Base-by-base conservation (phyloP, 2,888 invertebrate genomes). In the Allophyes oxyacanthae region DNA sequence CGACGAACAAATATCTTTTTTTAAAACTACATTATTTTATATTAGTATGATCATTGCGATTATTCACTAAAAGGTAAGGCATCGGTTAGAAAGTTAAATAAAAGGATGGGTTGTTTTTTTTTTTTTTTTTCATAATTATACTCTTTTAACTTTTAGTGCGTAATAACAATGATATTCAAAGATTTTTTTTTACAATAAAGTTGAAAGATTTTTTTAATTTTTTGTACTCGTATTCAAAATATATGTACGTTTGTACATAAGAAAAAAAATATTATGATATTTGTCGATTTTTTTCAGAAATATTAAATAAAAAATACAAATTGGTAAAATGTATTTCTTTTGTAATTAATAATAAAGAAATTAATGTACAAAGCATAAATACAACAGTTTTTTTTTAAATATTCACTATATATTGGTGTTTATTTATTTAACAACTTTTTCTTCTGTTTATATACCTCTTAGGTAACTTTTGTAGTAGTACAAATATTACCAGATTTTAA, bases 211-310 rank as follows among this genome's bases (percentile, higher is more conserved):
- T 50, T 50, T 56, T 26, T 53, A 36, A 14, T 32, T 33, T 62
- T 72, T 72, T 73, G 72, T 72, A 72, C 71, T 74, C 25, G 8
- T 55, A 45, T 55, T 63, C 15, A 56, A 64, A 69, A 56, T 53
- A 58, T 56, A 54, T 57, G 43, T 51, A 54, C 32, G n/a, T 5
- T n/a, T 14, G 38, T 43, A 42, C n/a, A 49, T 34, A 11, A n/a
- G 8, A 38, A n/a, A 7, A 3, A 37, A 20, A n/a, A 14, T 34
- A 26, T 33, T 51, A 62, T 10, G 55, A 64, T 69, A 64, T 69
- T 46, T 69, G 54, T 56, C 70, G 64, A 73, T 49, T 46, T 45
- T 34, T 0, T 15, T 28, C n/a, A n/a, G n/a, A n/a, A n/a, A n/a
- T 26, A 42, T 34, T 13, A 26, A 9, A 11, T 26, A 26, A 5